Conservation (phyloP, 2,888 invertebrate species). For the Acronicta psi region DNA sequence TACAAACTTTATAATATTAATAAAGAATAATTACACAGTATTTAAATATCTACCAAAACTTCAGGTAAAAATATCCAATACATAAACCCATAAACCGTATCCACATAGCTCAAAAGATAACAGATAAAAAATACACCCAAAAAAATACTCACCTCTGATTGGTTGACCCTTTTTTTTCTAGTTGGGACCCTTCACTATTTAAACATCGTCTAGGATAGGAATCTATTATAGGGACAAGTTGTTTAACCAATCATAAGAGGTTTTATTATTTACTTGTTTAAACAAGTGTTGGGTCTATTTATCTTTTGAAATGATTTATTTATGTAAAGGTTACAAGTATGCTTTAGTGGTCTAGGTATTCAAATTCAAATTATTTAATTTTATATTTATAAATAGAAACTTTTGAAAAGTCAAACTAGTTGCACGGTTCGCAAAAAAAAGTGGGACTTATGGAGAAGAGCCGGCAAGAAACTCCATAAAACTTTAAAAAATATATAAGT, state of each 20-base stretch:
- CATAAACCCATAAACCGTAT: neutral
- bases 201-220: constrained; percentile 5
- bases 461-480: too few relatives aligned
- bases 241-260: constrained; percentile 5
- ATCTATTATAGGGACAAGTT: neutral
- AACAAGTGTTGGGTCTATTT: neutral
- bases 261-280: neutral
- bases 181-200: constrained; percentile 6
- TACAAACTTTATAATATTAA: too few relatives aligned
- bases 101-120: constrained; percentile 1
- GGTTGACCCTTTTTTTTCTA: constrained; percentile 12
- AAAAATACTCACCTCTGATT: constrained; percentile 9
- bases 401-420: too few relatives aligned
- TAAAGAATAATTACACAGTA: too few relatives aligned
- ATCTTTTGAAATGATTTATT: neutral
- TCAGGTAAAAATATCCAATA: neutral
- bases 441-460: too few relatives aligned
- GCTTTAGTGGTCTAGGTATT: too few relatives aligned
- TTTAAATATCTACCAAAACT: too few relatives aligned
- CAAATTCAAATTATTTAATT: too few relatives aligned
- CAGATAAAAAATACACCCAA: constrained; percentile 6
- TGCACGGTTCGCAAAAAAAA: too few relatives aligned
- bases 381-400: too few relatives aligned
- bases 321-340: neutral
- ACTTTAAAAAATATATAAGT: too few relatives aligned